Percentiles rank a stretch among this genome's conserved stretches.
phyloP scores from a whole-genome alignment of 2,888 invertebrate genomes.

The Furcula furcula region DNA sequence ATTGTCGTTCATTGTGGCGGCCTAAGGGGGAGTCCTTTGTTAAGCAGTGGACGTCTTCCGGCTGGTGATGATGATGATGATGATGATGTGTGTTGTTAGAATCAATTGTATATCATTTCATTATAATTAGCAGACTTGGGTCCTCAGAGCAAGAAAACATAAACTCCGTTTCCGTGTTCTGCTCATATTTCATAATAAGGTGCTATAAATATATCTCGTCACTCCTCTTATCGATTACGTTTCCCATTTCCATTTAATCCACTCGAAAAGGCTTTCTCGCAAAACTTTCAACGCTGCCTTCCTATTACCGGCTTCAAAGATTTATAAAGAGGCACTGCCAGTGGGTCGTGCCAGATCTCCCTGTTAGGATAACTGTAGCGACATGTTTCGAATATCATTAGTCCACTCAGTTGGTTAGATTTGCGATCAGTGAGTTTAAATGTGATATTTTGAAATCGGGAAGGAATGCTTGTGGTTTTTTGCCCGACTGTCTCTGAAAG shows the following conservation, averaged over 20 bases:
- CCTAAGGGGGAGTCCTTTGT: no score
- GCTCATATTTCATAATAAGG: no score
- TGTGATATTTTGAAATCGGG: constrained; percentile 42
- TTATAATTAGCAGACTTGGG: no score
- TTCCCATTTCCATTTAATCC: background rate
- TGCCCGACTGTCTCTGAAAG: no score
- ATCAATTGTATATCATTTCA: no score
- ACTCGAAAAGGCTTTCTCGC: constrained; percentile 4
- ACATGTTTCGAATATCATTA: constrained; percentile 76
- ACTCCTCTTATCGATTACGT: background rate
- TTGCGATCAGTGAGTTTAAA: constrained; percentile 41
- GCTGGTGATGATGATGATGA: no score
- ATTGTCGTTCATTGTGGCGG: no score
- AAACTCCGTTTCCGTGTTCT: no score
- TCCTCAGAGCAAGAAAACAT: no score
- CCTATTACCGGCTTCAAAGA: constrained; percentile 34
- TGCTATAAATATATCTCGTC: no score
- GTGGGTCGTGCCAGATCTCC: constrained; percentile 73
- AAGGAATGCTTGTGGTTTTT: background rate
- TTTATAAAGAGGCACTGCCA: constrained; percentile 64
- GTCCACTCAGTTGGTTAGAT: constrained; percentile 54
- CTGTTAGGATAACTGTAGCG: constrained; percentile 73
- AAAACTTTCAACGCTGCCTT: constrained; percentile 13
- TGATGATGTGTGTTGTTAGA: no score
- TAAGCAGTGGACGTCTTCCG: no score